Percentiles rank a stretch among this genome's conserved stretches.
These are phyloP conservation scores for Bathynomus jamesi DNA, from an alignment of 1,140 invertebrate genomes.

Conservation along the genomic window DNA sequence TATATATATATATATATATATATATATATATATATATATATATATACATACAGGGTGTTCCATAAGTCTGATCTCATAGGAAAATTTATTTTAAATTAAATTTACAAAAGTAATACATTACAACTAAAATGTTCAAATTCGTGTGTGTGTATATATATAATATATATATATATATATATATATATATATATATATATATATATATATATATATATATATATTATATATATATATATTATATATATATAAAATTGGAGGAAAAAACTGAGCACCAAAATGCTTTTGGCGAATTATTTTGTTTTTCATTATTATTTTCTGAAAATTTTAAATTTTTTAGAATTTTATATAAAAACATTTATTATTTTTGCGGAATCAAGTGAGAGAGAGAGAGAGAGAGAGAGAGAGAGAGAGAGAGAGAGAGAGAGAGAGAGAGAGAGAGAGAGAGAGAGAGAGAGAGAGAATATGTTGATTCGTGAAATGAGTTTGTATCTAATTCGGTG, in stretches of 20 bases:
- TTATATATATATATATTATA: not conserved
- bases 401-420: not conserved
- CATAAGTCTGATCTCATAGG: too few species aligned
- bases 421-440: conserved; percentile 1
- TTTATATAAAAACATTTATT: too few species aligned
- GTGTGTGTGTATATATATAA: not conserved
- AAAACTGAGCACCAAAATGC: too few species aligned
- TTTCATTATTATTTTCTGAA: too few species aligned
- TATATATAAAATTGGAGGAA: too few species aligned
- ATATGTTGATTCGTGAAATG: too few species aligned
- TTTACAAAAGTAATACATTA: too few species aligned
- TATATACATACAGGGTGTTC: conserved; percentile 1
- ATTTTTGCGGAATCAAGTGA: too few species aligned
- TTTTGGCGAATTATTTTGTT: too few species aligned
- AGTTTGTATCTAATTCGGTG: too few species aligned
- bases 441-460: conserved; percentile 1
- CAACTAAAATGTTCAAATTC: not conserved
- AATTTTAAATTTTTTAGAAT: too few species aligned
- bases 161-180: not conserved
- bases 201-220: not conserved
- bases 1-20: conserved; percentile 5
- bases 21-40: conserved; percentile 4
- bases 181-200: not conserved
- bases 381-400: not conserved
- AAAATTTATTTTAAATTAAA: too few species aligned